Evolutionary conservation across 2,888 invertebrate genomes (phyloP).

Genomic region (Meteorus colon): DNA sequence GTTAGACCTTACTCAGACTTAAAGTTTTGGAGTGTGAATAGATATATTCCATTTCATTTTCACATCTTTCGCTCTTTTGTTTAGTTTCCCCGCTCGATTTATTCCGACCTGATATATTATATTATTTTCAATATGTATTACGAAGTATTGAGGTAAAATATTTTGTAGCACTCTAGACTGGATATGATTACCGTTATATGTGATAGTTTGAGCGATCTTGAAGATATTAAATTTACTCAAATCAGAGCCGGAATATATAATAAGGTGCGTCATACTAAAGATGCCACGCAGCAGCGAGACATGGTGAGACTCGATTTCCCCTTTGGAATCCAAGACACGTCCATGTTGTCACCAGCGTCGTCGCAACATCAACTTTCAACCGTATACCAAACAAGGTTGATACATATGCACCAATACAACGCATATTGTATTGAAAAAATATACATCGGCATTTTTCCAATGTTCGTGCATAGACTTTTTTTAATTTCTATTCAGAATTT

Average conservation of each 20-base stretch:
- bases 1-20: too few species aligned
- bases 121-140: background rate
- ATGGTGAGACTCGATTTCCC: constrained; percentile 56
- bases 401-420: background rate
- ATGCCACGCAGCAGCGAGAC: constrained; percentile 1
- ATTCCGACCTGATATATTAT: too few species aligned
- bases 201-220: background rate
- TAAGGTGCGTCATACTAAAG: background rate
- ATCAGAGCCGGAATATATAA: background rate
- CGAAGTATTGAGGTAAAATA: background rate
- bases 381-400: constrained; percentile 37
- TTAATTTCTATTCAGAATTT: too few species aligned
- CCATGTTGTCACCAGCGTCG: constrained; percentile 23
- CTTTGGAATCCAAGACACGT: constrained; percentile 51
- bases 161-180: background rate
- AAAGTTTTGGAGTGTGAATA: too few species aligned
- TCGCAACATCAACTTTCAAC: constrained; percentile 45
- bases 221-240: background rate
- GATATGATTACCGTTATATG: background rate
- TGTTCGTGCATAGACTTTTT: too few species aligned
- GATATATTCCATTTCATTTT: too few species aligned
- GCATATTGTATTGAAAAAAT: background rate
- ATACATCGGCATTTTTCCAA: too few species aligned
- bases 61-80: too few species aligned
- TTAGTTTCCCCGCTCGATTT: too few species aligned